Evolutionary conservation across 1,140 invertebrate species (phyloP).

Genomic region (Drosophila rhopaloa): DNA sequence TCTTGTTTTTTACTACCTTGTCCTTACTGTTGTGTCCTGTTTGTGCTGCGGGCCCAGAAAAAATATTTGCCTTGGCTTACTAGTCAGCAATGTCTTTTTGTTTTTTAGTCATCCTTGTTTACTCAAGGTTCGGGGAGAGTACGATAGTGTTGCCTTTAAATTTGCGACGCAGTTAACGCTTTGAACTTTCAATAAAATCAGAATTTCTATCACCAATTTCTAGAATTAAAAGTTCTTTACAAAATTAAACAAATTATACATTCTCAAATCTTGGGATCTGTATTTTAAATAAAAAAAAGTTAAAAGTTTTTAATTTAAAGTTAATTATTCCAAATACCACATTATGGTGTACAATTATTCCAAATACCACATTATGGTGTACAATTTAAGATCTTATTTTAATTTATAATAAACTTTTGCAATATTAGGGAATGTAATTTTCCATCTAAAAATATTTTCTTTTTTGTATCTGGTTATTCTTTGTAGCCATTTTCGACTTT

Average conservation of each 20-base stretch:
- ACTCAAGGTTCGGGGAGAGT: not conserved
- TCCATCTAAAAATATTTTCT: not conserved
- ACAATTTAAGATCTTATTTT: too few species aligned
- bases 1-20: not conserved
- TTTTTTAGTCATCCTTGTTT: conserved; percentile 16
- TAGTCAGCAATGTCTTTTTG: conserved; percentile 5
- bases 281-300: too few species aligned
- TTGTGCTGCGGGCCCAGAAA: conserved; percentile 38
- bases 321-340: too few species aligned
- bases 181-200: not conserved
- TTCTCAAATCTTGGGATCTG: too few species aligned
- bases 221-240: too few species aligned
- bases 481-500: conserved; percentile 13
- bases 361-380: too few species aligned
- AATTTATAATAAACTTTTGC: too few species aligned
- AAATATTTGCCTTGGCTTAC: conserved; percentile 45
- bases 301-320: too few species aligned
- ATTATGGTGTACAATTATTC: too few species aligned
- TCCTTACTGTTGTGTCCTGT: conserved; percentile 7
- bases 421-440: not conserved
- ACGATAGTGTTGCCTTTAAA: not conserved
- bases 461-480: not conserved
- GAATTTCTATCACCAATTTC: not conserved
- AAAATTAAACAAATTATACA: too few species aligned
- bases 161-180: conserved; percentile 5